Percentiles rank a stretch among this genome's conserved stretches.
Conservation (phyloP, 2,797 vertebrate species). For the Odontamblyopus rebecca region DNA sequence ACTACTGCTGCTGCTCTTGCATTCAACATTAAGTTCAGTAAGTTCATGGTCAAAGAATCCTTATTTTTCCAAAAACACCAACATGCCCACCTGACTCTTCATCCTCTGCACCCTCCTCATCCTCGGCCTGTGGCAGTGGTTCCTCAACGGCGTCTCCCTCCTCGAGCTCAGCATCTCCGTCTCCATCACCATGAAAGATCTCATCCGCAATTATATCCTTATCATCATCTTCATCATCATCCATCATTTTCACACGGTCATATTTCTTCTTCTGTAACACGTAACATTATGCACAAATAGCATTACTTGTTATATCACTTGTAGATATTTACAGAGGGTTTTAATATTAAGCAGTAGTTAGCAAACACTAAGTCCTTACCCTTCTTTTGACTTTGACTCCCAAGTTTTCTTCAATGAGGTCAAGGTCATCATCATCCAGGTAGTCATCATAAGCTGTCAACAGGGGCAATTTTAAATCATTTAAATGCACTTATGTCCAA, state of each 20-base stretch:
- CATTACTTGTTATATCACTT: background rate
- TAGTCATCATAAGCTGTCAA: constrained; percentile 87
- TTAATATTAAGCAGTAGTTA: background rate
- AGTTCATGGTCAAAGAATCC: background rate
- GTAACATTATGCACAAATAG: constrained; percentile 1
- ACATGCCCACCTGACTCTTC: constrained; percentile 88
- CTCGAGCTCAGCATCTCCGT: constrained; percentile 86
- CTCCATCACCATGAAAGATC: constrained; percentile 91
- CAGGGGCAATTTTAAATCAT: constrained; percentile 10
- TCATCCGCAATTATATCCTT: constrained; percentile 96
- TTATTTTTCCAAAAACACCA: background rate
- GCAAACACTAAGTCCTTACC: constrained; percentile 69
- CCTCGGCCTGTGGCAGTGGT: constrained; percentile 80
- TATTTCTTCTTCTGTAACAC: constrained; percentile 88
- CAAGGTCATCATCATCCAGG: constrained; percentile 97
- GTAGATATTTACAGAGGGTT: background rate
- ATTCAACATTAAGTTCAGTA: background rate
- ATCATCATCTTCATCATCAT: constrained; percentile 96
- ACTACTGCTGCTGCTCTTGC: background rate
- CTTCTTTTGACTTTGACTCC: constrained; percentile 98
- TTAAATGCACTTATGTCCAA: background rate
- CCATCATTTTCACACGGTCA: constrained; percentile 92
- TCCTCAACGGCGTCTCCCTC: constrained; percentile 89
- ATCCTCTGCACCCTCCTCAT: constrained; percentile 93
- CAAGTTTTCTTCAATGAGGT: constrained; percentile 97